Base-by-base conservation (phyloP, 2,113 vertebrate genomes). In the Malurus cyaneus region DNA sequence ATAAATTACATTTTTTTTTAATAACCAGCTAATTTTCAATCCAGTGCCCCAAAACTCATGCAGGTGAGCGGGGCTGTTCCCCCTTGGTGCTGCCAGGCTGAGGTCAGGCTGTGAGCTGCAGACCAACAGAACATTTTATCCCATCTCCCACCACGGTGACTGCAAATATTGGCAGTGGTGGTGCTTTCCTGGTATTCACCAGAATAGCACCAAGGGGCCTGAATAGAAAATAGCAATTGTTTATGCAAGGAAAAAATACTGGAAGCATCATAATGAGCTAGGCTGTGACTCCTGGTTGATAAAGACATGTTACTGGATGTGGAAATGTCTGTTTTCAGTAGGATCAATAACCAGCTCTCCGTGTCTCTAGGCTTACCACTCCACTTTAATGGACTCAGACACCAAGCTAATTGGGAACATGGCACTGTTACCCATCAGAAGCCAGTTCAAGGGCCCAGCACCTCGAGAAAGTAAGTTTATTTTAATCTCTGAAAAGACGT, bases 361-460 rank as follows among this genome's bases (percentile, higher is more conserved):
- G 47, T 16, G 2, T 72, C 42, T 65, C 3, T 72, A 99, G 99
- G 99, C 99, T 93, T 99, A 99, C 97, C 99, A 99, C 89, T 99
- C 99, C 31, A 98, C 92, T 76, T 96, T 99, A 90, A 98, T 99
- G 99, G 97, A 98, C 86, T 83, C 98, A 0, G 99, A 99, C 65
- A 99, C 98, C 96, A 99, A 99, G 76, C 80, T 99, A 62, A 96
- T 99, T 94, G 99, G 99, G 64, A 99, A 99, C 86, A 99, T 99
- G 99, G 99, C 99, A 3, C 80, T 99, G 95, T 96, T 99, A 54
- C 99, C 99, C 46, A 97, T 99, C 73, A 98, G 98, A 94, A 99
- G 99, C 79, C 99, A 99, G 96, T 99, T 99, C 96, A 99, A 99
- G 97, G 99, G 99, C 69, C 99, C 99, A 11, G 99, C 99, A 11